Evolutionary conservation across 2,113 vertebrate species (phyloP).

Genomic region (Butorides virescens): DNA sequence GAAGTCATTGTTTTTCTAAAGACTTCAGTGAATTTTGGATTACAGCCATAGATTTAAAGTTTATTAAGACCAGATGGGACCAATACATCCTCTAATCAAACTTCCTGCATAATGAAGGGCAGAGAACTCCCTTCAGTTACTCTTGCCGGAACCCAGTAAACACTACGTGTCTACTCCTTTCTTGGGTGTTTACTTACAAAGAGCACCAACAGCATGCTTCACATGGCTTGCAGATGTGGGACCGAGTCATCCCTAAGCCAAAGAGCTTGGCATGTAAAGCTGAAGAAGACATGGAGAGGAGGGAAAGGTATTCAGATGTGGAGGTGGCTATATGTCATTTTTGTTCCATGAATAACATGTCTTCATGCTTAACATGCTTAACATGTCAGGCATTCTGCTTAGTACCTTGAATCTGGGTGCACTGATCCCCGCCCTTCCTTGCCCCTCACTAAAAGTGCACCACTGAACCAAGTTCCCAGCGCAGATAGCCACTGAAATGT

Average conservation of each 20-base stretch:
- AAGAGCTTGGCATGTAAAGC: background rate
- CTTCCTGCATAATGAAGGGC: background rate
- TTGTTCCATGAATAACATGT: background rate
- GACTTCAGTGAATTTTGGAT: background rate
- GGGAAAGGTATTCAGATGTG: background rate
- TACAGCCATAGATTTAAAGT: slow-evolving; percentile 10
- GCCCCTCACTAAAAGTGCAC: background rate
- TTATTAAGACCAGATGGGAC: background rate
- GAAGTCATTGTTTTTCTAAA: slow-evolving; percentile 26
- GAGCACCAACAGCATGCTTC: background rate
- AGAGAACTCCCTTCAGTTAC: background rate
- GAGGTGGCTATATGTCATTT: background rate
- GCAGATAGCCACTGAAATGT: background rate
- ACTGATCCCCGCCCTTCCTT: background rate
- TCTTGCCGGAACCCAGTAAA: background rate
- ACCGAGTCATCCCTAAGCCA: background rate
- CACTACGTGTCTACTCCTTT: background rate
- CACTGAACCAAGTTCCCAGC: background rate
- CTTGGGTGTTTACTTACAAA: background rate
- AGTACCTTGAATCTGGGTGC: background rate
- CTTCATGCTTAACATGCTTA: background rate
- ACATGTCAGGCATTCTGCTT: background rate
- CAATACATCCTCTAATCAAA: background rate
- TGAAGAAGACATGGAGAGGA: background rate
- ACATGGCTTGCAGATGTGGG: background rate